Percentiles rank a stretch among this genome's conserved stretches.
phyloP scores from a whole-genome alignment of 1,140 invertebrate genomes.

The Phocides pigmalion region DNA sequence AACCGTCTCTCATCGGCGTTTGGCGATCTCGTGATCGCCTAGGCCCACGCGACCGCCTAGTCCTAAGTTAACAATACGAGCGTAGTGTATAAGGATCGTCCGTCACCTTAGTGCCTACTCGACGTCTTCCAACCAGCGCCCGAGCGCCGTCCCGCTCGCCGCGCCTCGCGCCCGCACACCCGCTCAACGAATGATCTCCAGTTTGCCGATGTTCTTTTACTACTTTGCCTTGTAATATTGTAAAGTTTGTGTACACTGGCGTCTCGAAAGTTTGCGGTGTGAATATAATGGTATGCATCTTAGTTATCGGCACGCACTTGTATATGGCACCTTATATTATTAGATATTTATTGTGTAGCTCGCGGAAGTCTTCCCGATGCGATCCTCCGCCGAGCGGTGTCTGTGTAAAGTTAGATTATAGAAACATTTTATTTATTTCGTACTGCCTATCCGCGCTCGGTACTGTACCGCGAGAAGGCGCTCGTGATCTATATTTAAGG shows the following conservation, averaged over 20 bases:
- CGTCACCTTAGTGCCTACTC: conserved; percentile 76
- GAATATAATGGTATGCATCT: conserved; percentile 70
- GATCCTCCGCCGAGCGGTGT: conserved; percentile 81
- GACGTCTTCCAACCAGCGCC: conserved; percentile 76
- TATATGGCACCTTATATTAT: conserved; percentile 81
- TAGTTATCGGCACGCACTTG: conserved; percentile 81
- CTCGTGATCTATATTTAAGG: conserved; percentile 83
- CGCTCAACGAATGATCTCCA: conserved; percentile 83
- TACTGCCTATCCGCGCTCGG: conserved; percentile 80
- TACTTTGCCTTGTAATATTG: conserved; percentile 73
- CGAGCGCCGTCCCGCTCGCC: conserved; percentile 68
- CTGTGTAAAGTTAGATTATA: conserved; percentile 83
- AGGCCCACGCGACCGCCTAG: conserved; percentile 58
- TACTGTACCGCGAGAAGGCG: conserved; percentile 81
- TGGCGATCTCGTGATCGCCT: conserved; percentile 85
- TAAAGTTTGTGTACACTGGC: conserved; percentile 76
- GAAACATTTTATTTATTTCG: conserved; percentile 81
- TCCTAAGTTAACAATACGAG: conserved; percentile 73
- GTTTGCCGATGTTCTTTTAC: conserved; percentile 70
- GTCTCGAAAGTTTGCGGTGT: conserved; percentile 82
- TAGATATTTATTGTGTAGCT: conserved; percentile 81
- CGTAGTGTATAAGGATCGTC: conserved; percentile 74
- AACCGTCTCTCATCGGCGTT: conserved; percentile 88
- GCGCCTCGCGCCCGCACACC: conserved; percentile 72
- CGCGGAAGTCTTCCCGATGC: conserved; percentile 80